Conservation (phyloP, 2,113 vertebrate genomes). For the Tamias sibiricus region DNA sequence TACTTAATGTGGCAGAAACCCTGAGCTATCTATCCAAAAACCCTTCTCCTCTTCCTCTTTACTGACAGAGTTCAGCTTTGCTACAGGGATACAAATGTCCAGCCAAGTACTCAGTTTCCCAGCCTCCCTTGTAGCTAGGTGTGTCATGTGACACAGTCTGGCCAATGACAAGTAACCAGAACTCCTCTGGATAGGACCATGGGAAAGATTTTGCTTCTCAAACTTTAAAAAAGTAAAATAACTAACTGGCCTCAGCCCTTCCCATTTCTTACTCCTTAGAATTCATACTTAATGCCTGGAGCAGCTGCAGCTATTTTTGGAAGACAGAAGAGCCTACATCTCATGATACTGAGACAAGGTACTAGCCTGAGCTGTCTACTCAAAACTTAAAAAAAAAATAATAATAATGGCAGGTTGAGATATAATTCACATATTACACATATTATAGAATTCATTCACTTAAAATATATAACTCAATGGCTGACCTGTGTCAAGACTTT, state of each 20-base stretch:
- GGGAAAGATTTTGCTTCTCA: background rate
- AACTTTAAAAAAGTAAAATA: background rate
- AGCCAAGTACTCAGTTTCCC: background rate
- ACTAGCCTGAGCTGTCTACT: too few relatives aligned
- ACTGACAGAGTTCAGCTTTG: background rate
- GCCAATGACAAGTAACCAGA: background rate
- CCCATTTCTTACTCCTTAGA: background rate
- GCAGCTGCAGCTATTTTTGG: background rate
- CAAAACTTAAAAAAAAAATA: too few relatives aligned
- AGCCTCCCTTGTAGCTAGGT: background rate
- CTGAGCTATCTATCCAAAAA: background rate
- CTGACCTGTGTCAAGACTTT: background rate
- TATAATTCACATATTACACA: background rate
- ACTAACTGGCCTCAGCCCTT: too few relatives aligned
- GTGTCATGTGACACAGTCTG: background rate
- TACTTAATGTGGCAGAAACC: background rate
- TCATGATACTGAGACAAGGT: background rate
- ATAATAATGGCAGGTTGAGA: too few relatives aligned
- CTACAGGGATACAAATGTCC: background rate
- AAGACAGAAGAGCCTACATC: background rate
- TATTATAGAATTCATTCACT: background rate
- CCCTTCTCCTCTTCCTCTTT: background rate
- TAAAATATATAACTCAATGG: background rate
- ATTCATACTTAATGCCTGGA: background rate
- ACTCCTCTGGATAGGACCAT: background rate